These are phyloP conservation scores for Lanius ludovicianus DNA, from an alignment of 2,113 vertebrate species.

Conservation along the genomic window DNA sequence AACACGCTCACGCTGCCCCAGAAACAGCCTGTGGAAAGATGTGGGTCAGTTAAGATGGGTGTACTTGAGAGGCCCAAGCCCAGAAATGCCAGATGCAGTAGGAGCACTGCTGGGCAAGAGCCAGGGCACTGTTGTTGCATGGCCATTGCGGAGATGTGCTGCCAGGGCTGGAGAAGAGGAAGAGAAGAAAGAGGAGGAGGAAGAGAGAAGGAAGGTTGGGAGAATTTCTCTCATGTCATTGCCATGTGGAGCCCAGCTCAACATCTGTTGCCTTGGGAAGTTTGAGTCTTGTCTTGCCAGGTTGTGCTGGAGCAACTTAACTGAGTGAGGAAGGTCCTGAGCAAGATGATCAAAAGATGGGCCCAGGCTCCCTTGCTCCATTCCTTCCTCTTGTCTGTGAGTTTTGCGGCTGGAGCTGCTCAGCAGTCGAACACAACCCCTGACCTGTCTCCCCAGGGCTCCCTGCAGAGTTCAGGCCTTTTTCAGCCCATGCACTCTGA, in stretches of 20 bases:
- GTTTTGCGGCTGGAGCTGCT: not conserved
- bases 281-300: not conserved
- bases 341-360: not conserved
- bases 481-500: not conserved
- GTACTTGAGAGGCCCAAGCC: not conserved
- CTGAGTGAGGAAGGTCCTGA: not conserved
- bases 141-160: not conserved
- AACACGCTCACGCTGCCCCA: constrained; percentile 42
- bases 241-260: not conserved
- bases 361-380: not conserved
- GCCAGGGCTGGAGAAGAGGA: not conserved
- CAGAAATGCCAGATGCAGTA: not conserved
- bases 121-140: not conserved
- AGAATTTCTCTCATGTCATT: not conserved
- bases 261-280: not conserved
- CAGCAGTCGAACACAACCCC: not conserved
- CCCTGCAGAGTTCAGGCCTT: not conserved
- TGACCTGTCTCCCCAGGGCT: not conserved
- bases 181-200: not conserved
- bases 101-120: not conserved
- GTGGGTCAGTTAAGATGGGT: constrained; percentile 55
- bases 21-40: constrained; percentile 28
- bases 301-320: not conserved
- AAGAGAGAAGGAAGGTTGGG: not conserved
- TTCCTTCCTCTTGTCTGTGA: accelerated